Conservation (phyloP, 23 tunicate genomes). For the Diplosoma virens region DNA sequence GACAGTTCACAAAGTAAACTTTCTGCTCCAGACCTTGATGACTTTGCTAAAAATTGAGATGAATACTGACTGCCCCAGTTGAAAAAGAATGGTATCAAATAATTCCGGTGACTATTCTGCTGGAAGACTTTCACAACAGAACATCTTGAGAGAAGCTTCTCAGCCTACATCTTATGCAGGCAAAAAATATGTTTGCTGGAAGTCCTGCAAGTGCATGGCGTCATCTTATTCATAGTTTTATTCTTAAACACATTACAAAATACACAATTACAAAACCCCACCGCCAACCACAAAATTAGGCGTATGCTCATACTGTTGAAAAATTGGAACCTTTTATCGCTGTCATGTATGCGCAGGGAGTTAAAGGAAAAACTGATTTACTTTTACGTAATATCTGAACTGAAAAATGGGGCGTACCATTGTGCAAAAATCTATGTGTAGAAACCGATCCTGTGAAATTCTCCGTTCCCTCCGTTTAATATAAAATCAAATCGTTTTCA, state of each 20-base stretch:
- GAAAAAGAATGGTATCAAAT: not conserved
- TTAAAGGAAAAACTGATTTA: too few species aligned
- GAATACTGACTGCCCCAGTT: slow-evolving; percentile 6
- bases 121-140: not conserved
- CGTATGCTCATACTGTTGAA: not conserved
- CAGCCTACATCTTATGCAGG: not conserved
- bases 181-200: not conserved
- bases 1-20: slow-evolving; percentile 4
- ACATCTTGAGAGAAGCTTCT: slow-evolving; percentile 10
- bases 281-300: slow-evolving; percentile 1
- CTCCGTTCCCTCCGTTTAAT: too few species aligned
- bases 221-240: not conserved
- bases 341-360: too few species aligned
- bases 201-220: slow-evolving; percentile 19
- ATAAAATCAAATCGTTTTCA: too few species aligned
- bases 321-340: too few species aligned
- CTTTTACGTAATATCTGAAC: too few species aligned
- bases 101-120: slow-evolving; percentile 12
- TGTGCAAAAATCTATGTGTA: too few species aligned
- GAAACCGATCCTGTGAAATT: too few species aligned
- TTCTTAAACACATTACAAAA: slow-evolving; percentile 2
- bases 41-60: not conserved
- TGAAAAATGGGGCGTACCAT: too few species aligned
- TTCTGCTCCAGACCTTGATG: not conserved
- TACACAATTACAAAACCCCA: not conserved